phyloP scores from a whole-genome alignment of 2,888 invertebrate genomes.

The Eupithecia exiguata region DNA sequence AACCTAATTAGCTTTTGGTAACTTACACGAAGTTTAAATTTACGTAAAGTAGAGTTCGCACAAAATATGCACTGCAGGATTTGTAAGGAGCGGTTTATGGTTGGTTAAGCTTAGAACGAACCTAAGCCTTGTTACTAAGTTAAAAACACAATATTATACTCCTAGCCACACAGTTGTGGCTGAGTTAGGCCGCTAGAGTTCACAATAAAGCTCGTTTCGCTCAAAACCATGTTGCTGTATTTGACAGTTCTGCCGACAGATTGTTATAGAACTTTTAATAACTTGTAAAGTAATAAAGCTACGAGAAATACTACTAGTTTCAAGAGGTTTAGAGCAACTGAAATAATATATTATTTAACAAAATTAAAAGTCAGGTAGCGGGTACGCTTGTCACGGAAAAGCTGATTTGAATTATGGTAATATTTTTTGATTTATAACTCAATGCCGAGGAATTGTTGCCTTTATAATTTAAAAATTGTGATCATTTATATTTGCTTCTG shows the following conservation, averaged over 20 bases:
- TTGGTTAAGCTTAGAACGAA: slow-evolving; percentile 12
- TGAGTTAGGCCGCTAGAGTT: slow-evolving; percentile 36
- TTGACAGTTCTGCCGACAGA: slow-evolving; percentile 46
- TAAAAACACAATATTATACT: slow-evolving; percentile 16
- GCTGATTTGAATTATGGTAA: slow-evolving; percentile 61
- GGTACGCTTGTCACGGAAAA: slow-evolving; percentile 44
- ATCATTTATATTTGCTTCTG: neutral
- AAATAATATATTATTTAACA: slow-evolving; percentile 14
- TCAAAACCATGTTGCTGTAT: slow-evolving; percentile 46
- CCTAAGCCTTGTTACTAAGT: slow-evolving; percentile 15
- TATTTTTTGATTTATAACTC: slow-evolving; percentile 51
- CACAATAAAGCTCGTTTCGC: slow-evolving; percentile 55
- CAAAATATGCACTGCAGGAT: neutral
- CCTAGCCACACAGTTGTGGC: slow-evolving; percentile 22
- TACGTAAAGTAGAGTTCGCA: neutral
- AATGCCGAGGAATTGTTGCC: slow-evolving; percentile 50
- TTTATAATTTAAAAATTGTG: slow-evolving; percentile 36
- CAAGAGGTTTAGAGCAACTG: neutral
- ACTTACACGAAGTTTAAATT: neutral
- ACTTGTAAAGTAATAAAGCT: slow-evolving; percentile 9
- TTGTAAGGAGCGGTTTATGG: slow-evolving; percentile 15
- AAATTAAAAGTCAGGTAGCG: slow-evolving; percentile 44
- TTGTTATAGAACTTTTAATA: slow-evolving; percentile 14
- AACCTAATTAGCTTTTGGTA: neutral
- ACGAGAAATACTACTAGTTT: neutral